These are phyloP conservation scores for Sarotherodon lohbergeri DNA, from an alignment of 2,113 vertebrate species.

Conservation along the genomic window DNA sequence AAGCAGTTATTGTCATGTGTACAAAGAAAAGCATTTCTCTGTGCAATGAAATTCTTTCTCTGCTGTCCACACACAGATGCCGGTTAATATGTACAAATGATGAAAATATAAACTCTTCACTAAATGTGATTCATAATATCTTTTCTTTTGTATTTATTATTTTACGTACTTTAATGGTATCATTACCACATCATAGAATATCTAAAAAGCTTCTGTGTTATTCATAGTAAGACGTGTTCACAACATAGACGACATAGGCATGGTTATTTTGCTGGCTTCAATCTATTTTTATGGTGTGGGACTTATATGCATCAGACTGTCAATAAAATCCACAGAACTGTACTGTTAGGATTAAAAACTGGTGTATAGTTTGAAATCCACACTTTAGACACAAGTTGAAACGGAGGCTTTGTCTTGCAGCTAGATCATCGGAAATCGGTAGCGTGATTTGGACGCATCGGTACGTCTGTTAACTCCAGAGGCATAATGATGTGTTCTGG, in stretches of 20 bases:
- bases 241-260: neutral
- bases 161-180: neutral
- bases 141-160: neutral
- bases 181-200: neutral
- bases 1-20: too few relatives aligned
- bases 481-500: neutral
- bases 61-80: too few relatives aligned
- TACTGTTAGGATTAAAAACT: neutral
- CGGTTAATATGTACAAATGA: neutral
- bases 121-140: neutral
- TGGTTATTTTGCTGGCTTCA: neutral
- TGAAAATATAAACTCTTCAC: neutral
- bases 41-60: too few relatives aligned
- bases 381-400: neutral
- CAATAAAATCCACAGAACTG: neutral
- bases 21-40: too few relatives aligned
- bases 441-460: neutral
- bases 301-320: neutral
- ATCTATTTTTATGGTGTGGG: neutral
- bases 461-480: neutral
- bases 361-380: neutral
- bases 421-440: neutral
- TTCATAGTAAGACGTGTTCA: neutral
- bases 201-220: neutral
- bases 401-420: neutral